Conservation (phyloP, 2,113 vertebrate species). For the Macrotus californicus region DNA sequence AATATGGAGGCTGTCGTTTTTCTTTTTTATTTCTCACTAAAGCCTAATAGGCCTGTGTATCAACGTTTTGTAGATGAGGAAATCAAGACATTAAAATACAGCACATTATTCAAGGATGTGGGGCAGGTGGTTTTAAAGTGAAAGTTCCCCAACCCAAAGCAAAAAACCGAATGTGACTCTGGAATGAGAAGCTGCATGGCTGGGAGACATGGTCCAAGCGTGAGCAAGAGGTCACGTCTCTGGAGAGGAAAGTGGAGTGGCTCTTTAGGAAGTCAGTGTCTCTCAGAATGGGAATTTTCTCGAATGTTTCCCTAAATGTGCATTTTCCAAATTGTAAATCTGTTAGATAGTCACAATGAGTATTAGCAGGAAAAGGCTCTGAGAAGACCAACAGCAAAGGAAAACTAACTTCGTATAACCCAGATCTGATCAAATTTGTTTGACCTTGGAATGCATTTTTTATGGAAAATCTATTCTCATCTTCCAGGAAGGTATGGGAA, state of each 20-base stretch:
- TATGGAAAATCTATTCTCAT: not conserved
- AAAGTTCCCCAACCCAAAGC: not conserved
- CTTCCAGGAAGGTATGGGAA: not conserved
- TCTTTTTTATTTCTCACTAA: not conserved
- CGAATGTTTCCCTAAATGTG: constrained; percentile 14
- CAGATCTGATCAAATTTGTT: not conserved
- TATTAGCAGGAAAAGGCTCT: not conserved
- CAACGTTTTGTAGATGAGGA: not conserved
- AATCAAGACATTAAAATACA: not conserved
- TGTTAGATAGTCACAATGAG: not conserved
- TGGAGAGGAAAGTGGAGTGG: not conserved
- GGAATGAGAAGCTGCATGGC: not conserved
- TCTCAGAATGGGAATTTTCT: constrained; percentile 22
- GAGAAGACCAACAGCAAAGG: not conserved
- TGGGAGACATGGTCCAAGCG: not conserved
- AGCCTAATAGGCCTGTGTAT: not conserved
- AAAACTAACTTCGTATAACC: not conserved
- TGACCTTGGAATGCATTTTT: not conserved
- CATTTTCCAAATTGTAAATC: constrained; percentile 3
- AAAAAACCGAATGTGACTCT: not conserved
- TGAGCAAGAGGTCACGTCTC: not conserved
- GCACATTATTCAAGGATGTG: not conserved
- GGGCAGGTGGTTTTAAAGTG: not conserved
- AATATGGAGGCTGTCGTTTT: not conserved
- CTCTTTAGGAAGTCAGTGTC: not conserved